These are phyloP conservation scores for Perognathus longimembris DNA, from an alignment of 2,113 vertebrate species.

Conservation along the genomic window DNA sequence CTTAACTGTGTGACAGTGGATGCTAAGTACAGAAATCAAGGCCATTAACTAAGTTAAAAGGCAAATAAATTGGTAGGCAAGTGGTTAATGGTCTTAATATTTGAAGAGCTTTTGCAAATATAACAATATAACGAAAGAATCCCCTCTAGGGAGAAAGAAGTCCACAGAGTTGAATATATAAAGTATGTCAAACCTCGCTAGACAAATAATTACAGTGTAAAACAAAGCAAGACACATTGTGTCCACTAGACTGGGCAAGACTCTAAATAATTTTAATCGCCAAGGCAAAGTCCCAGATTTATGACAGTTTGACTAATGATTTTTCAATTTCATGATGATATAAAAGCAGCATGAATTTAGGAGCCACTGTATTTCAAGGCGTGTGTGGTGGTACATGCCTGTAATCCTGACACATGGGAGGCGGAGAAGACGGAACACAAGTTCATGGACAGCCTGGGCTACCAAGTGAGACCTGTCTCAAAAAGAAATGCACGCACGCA, in stretches of 20 bases:
- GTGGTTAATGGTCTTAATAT: accelerated
- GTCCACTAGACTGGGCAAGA: accelerated
- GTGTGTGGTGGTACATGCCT: background rate
- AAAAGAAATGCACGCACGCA: too few species aligned
- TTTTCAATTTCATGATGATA: background rate
- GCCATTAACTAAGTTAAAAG: too few species aligned
- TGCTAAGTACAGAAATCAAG: background rate
- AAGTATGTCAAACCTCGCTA: background rate
- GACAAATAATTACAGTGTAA: too few species aligned
- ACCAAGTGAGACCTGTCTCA: too few species aligned
- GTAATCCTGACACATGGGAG: too few species aligned
- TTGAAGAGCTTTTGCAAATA: too few species aligned
- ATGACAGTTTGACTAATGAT: background rate
- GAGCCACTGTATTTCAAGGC: background rate
- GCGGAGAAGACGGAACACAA: too few species aligned
- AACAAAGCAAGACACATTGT: accelerated
- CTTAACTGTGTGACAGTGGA: accelerated
- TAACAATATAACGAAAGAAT: background rate
- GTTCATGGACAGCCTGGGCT: too few species aligned
- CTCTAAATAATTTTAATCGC: background rate
- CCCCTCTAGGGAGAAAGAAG: background rate
- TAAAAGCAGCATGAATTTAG: background rate
- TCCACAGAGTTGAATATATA: background rate
- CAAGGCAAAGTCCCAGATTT: background rate
- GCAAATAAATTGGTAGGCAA: too few species aligned